Base-by-base conservation (phyloP, 2,888 invertebrate species). In the Protophormia terraenovae region DNA sequence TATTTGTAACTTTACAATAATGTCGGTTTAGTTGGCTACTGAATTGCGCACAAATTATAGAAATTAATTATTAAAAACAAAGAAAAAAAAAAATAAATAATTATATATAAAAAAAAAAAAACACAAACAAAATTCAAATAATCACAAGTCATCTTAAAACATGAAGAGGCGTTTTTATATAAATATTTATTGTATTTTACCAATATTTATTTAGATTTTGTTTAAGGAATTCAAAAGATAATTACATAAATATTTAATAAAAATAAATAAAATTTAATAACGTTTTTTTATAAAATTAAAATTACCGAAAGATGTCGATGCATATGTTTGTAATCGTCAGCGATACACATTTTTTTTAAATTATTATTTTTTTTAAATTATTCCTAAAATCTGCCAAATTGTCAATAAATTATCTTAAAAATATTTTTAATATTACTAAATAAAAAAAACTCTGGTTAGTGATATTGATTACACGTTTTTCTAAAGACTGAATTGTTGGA, bases 221-320 rank as follows among this genome's bases (percentile, higher is more conserved):
- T 72, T 79, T 53, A 87, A 84, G 86, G 87, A 86, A 75, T 79
- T 53, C 8, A 58, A 19, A 50, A 69, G 16, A 50, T 76, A 72
- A 80, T 80, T 75, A 29, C 75, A 75, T 16, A 72, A 71, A 83
- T 76, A 84, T 81, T 84, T 35, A 14, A 53, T 55, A 72, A 77
- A 84, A 86, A 75, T 78, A 69, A 38, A 64, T 19, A 38, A 38
- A 38, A 50, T 10, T 38, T 41, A 50, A 22, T 3, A 16, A 12
- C 4, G 22, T 50, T 50, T 24, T 10, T 12, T 50, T 50, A 3
- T 22, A 22, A 22, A 10, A 22, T 50, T 50, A 22, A 50, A 10
- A 62, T 79, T 88, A 90, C 91, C 90, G 90, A 89, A 75, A 91
- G 88, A 89, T 91, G 89, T 62, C 88, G 87, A 75, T 90, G 90